phyloP scores from a whole-genome alignment of 2,113 vertebrate species.

The Cyanistes caeruleus region DNA sequence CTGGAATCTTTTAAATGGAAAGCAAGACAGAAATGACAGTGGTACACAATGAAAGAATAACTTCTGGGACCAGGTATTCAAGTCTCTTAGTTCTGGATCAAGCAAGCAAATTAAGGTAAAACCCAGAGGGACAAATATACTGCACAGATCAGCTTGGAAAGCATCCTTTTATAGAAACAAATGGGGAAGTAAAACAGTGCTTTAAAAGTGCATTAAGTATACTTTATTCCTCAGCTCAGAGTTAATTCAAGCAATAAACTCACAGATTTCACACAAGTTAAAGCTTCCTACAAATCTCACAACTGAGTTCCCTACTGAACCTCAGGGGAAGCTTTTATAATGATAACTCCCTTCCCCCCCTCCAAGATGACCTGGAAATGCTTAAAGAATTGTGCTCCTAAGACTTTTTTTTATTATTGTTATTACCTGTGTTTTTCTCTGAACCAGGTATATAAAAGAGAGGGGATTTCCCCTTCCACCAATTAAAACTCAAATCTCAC shows the following conservation, averaged over 20 bases:
- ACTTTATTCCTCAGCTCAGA: slow-evolving; percentile 18
- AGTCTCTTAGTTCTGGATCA: slow-evolving; percentile 24
- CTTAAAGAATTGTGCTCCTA: slow-evolving; percentile 17
- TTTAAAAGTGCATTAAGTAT: slow-evolving; percentile 36
- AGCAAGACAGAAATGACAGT: not conserved
- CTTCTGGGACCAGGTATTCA: not conserved
- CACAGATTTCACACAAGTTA: not conserved
- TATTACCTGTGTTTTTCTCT: slow-evolving; percentile 50
- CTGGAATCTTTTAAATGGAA: slow-evolving; percentile 2
- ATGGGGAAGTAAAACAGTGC: not conserved
- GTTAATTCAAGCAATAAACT: slow-evolving; percentile 52
- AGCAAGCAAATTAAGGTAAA: slow-evolving; percentile 32
- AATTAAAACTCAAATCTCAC: slow-evolving; percentile 75
- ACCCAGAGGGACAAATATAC: slow-evolving; percentile 25
- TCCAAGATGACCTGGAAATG: slow-evolving; percentile 47
- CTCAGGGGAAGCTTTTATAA: slow-evolving; percentile 17
- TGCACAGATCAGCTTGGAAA: slow-evolving; percentile 23
- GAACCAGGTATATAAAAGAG: slow-evolving; percentile 58
- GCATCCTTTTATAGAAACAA: slow-evolving; percentile 48
- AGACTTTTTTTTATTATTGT: slow-evolving; percentile 36
- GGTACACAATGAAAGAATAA: not conserved
- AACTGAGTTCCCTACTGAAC: not conserved
- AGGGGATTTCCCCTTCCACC: slow-evolving; percentile 73
- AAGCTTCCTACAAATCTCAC: not conserved
- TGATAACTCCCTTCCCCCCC: not conserved